Conservation (phyloP, 2,888 invertebrate species). For the Tigriopus californicus region DNA sequence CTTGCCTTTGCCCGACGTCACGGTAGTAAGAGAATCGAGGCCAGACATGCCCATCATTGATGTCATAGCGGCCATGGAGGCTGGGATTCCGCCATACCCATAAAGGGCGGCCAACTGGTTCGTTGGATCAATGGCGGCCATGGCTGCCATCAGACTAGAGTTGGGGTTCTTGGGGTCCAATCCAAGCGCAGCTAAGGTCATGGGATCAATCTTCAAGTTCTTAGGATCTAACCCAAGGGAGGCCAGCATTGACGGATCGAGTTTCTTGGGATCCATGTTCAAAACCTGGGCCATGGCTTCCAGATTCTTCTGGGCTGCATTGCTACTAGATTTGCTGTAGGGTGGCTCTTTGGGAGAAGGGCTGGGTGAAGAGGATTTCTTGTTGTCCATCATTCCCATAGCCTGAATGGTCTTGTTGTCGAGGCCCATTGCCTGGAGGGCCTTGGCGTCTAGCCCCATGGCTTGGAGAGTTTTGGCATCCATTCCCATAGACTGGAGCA, state of each 20-base stretch:
- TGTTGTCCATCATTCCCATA: constrained; percentile 3
- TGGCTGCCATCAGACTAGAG: constrained; percentile 12
- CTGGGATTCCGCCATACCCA: background rate
- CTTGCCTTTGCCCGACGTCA: background rate
- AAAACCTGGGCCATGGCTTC: constrained; percentile 1
- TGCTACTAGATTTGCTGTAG: background rate
- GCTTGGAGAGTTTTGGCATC: constrained; percentile 15
- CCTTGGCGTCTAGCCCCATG: constrained; percentile 17
- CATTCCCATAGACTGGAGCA: constrained; percentile 5
- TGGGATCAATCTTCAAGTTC: constrained; percentile 14
- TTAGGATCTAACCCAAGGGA: constrained; percentile 18
- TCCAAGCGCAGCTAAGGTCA: constrained; percentile 15
- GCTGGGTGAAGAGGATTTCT: background rate
- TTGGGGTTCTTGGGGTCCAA: constrained; percentile 19
- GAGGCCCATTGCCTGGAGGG: constrained; percentile 14
- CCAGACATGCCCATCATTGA: background rate
- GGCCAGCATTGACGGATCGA: constrained; percentile 13
- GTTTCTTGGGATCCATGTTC: constrained; percentile 18
- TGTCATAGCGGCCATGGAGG: constrained; percentile 3
- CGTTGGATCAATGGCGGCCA: constrained; percentile 14
- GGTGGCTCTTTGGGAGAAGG: background rate
- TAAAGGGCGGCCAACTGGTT: constrained; percentile 11
- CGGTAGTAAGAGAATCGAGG: background rate
- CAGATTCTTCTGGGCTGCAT: background rate
- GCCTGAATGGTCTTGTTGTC: constrained; percentile 14